Evolutionary conservation across 2,113 vertebrate species (phyloP).

Genomic region (Silurus glanis): DNA sequence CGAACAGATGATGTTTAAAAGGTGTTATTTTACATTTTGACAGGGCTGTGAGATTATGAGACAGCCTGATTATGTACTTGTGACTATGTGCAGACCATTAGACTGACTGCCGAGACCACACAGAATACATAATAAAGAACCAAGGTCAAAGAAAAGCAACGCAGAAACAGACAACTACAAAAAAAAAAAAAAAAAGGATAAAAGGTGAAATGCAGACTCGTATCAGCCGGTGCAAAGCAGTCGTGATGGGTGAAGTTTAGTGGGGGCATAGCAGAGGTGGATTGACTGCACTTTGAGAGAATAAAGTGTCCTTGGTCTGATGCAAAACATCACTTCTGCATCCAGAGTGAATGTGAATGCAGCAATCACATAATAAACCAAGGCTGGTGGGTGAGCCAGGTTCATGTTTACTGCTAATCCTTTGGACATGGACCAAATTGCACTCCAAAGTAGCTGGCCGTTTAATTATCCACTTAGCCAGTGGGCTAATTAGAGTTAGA

Average conservation of each 20-base stretch:
- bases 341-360: constrained; percentile 40
- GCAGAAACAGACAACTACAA: constrained; percentile 39
- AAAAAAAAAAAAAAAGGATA: background rate
- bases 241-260: constrained; percentile 19
- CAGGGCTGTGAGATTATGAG: constrained; percentile 40
- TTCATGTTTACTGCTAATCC: constrained; percentile 47
- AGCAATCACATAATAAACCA: constrained; percentile 46
- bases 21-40: constrained; percentile 48
- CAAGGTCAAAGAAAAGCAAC: constrained; percentile 39
- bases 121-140: constrained; percentile 48
- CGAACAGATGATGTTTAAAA: constrained; percentile 34
- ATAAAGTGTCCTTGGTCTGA: constrained; percentile 47
- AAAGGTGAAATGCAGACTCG: constrained; percentile 38
- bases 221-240: background rate
- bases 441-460: constrained; percentile 45
- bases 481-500: constrained; percentile 51
- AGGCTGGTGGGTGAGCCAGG: constrained; percentile 40
- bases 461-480: constrained; percentile 48
- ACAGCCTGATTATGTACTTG: constrained; percentile 44
- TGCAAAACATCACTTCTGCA: constrained; percentile 26
- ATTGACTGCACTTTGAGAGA: constrained; percentile 38
- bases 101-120: constrained; percentile 37
- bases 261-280: constrained; percentile 26
- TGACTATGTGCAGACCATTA: constrained; percentile 40
- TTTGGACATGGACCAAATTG: constrained; percentile 49